These are phyloP conservation scores for Chelonus insularis DNA, from an alignment of 1,140 invertebrate species.

Conservation along the genomic window DNA sequence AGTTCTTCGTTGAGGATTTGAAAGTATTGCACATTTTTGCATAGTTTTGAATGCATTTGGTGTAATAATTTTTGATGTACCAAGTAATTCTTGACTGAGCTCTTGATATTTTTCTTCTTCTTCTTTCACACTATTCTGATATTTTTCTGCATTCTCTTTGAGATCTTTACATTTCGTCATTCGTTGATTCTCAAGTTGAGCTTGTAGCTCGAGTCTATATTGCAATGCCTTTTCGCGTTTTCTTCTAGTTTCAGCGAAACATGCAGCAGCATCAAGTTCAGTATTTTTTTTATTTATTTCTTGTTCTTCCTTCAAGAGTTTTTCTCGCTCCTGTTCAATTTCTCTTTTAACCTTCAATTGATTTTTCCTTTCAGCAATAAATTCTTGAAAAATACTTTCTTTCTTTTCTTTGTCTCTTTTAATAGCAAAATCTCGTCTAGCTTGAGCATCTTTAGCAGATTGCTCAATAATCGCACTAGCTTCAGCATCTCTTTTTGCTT, in stretches of 20 bases:
- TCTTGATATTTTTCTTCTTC: too few species aligned
- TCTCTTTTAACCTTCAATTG: constrained; percentile 32
- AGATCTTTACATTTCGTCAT: neutral
- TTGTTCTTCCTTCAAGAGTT: constrained; percentile 23
- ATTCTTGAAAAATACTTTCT: constrained; percentile 25
- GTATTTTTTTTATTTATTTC: constrained; percentile 29
- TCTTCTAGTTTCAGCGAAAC: constrained; percentile 7
- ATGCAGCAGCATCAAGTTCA: constrained; percentile 32
- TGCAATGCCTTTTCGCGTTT: constrained; percentile 23
- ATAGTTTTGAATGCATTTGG: too few species aligned
- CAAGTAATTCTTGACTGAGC: too few species aligned
- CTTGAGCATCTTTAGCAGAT: constrained; percentile 13
- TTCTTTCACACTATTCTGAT: too few species aligned
- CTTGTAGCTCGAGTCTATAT: constrained; percentile 37
- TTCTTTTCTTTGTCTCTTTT: constrained; percentile 29
- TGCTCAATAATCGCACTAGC: constrained; percentile 30
- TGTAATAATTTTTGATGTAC: too few species aligned
- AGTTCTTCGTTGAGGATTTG: too few species aligned
- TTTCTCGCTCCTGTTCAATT: constrained; percentile 17
- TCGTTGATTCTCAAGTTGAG: constrained; percentile 21
- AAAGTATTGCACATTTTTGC: too few species aligned
- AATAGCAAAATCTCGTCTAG: constrained; percentile 24
- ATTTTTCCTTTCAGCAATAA: constrained; percentile 30
- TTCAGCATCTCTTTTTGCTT: constrained; percentile 31
- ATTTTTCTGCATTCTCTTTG: neutral